Conservation (phyloP, 2,113 vertebrate species). For the Pampusana beccarii region DNA sequence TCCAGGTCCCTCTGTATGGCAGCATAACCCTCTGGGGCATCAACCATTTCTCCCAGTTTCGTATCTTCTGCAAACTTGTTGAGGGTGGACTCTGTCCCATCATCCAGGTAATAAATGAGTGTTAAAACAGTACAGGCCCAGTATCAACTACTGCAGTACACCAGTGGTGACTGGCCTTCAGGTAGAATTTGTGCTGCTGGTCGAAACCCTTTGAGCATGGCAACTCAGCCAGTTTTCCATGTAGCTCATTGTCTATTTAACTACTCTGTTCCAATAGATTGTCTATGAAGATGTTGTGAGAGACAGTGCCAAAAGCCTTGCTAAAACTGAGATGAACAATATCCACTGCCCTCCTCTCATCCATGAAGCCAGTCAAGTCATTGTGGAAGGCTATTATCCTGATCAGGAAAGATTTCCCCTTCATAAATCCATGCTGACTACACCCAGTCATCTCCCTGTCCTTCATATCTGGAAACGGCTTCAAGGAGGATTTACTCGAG, state of each 20-base stretch:
- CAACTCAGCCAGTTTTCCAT: background rate
- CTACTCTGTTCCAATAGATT: background rate
- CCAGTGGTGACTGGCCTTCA: background rate
- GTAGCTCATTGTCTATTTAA: background rate
- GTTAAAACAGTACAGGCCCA: background rate
- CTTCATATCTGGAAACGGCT: background rate
- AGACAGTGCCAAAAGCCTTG: background rate
- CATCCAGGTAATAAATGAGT: background rate
- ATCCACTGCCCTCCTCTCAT: background rate
- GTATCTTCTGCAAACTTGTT: background rate
- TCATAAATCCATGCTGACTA: background rate
- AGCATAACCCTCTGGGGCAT: background rate
- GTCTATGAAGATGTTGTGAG: background rate
- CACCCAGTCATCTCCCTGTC: background rate
- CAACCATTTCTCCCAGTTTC: background rate
- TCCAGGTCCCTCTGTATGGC: background rate
- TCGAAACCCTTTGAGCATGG: background rate
- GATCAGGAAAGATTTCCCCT: background rate
- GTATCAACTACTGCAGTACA: background rate
- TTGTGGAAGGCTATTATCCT: background rate
- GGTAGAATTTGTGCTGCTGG: background rate
- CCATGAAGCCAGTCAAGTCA: background rate
- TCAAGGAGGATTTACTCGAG: background rate
- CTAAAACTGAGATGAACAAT: background rate
- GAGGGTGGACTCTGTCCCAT: background rate